Percentiles rank a stretch among this genome's conserved stretches.
Evolutionary conservation across 2,888 invertebrate species (phyloP).

Genomic region (Temnothorax unifasciatus): DNA sequence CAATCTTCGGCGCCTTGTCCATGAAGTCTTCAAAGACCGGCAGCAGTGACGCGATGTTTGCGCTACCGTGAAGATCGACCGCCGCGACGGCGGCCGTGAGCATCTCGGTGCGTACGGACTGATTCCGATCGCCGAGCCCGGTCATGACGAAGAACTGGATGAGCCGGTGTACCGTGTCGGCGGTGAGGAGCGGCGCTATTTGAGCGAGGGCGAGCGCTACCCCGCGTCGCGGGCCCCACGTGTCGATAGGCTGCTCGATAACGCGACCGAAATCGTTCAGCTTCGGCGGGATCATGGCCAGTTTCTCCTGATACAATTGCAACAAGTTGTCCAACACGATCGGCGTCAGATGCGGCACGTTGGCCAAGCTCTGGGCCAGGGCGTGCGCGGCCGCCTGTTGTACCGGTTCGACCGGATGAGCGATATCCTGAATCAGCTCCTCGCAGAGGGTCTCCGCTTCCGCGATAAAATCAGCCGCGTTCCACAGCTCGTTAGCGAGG

Average conservation of each 20-base stretch:
- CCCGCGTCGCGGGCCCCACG: slow-evolving; percentile 96
- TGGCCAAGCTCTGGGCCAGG: slow-evolving; percentile 90
- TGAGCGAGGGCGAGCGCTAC: slow-evolving; percentile 94
- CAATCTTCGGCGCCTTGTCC: slow-evolving; percentile 96
- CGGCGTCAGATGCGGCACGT: slow-evolving; percentile 87
- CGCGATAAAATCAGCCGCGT: slow-evolving; percentile 87
- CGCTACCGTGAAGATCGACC: slow-evolving; percentile 97
- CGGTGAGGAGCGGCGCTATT: slow-evolving; percentile 91
- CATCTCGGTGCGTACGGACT: slow-evolving; percentile 95
- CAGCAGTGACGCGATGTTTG: slow-evolving; percentile 89
- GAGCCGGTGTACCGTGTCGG: slow-evolving; percentile 90
- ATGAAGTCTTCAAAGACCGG: slow-evolving; percentile 98
- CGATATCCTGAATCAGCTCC: slow-evolving; percentile 90
- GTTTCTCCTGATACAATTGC: slow-evolving; percentile 91
- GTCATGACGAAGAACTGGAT: slow-evolving; percentile 95
- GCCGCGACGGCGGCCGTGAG: slow-evolving; percentile 96
- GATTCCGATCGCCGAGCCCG: slow-evolving; percentile 95
- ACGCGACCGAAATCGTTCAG: slow-evolving; percentile 97
- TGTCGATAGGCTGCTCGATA: slow-evolving; percentile 94
- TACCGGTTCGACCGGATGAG: slow-evolving; percentile 93
- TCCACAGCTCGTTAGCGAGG: slow-evolving; percentile 90
- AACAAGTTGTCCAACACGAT: slow-evolving; percentile 90
- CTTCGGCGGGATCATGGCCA: slow-evolving; percentile 93
- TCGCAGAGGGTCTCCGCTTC: slow-evolving; percentile 87
- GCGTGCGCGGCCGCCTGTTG: slow-evolving; percentile 94